These are phyloP conservation scores for Aleiodes sp. DNA, from an alignment of 1,140 invertebrate genomes.

Conservation along the genomic window DNA sequence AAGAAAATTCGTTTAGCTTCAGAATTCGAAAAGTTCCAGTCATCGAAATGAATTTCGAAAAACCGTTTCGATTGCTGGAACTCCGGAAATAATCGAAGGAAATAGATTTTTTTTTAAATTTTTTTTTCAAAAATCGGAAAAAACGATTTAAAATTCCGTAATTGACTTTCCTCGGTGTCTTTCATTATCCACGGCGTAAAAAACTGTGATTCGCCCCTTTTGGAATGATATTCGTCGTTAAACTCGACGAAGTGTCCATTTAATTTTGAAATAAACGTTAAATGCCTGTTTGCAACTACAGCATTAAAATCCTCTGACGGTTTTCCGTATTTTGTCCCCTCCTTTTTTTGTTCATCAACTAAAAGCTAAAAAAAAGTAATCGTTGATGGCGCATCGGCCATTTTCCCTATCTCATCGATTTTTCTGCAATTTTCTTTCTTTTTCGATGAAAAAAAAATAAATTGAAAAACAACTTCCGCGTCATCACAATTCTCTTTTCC, in stretches of 20 bases:
- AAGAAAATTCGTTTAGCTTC: too few species aligned
- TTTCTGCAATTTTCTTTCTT: not conserved
- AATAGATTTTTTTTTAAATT: too few species aligned
- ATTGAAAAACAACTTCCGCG: not conserved
- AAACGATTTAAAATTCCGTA: not conserved
- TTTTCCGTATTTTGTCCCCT: conserved; percentile 18
- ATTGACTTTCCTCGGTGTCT: too few species aligned
- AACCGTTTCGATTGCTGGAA: too few species aligned
- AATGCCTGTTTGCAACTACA: conserved; percentile 22
- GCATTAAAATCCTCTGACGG: conserved; percentile 31
- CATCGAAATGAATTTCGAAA: too few species aligned
- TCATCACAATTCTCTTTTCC: not conserved
- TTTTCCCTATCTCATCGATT: conserved; percentile 13
- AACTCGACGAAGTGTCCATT: conserved; percentile 18
- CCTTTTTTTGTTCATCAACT: not conserved
- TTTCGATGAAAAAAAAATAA: not conserved
- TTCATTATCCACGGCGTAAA: too few species aligned
- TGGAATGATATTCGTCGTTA: conserved; percentile 21
- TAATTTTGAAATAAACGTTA: conserved; percentile 17
- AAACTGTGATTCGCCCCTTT: not conserved
- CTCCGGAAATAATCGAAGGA: too few species aligned
- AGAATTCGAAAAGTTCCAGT: too few species aligned
- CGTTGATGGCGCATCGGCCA: conserved; percentile 25
- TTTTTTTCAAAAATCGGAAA: not conserved
- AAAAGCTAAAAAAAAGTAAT: conserved; percentile 27